Evolutionary conservation across 2,113 vertebrate species (phyloP).

Genomic region (Zosterops lateralis): DNA sequence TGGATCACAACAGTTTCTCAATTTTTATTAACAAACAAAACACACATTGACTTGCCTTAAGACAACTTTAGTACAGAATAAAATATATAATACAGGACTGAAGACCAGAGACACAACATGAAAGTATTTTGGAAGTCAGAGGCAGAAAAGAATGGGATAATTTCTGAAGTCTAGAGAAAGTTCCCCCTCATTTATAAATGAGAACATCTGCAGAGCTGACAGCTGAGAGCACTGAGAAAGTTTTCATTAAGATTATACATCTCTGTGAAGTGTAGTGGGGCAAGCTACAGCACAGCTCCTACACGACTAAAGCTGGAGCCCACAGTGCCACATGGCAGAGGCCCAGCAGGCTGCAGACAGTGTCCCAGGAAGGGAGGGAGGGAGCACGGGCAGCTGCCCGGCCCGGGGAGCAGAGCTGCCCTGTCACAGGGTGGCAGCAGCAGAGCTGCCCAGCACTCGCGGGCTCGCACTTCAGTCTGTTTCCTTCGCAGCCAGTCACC

Average conservation of each 20-base stretch:
- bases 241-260: neutral
- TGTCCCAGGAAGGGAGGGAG: neutral
- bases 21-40: neutral
- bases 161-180: neutral
- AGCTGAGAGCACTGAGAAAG: neutral
- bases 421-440: neutral
- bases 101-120: neutral
- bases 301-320: neutral
- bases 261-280: neutral
- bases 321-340: neutral
- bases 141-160: neutral
- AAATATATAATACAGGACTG: neutral
- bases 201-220: neutral
- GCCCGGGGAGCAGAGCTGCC: neutral
- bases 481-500: neutral
- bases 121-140: neutral
- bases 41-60: neutral
- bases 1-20: neutral
- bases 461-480: neutral
- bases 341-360: neutral
- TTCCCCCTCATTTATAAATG: accelerated
- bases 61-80: neutral
- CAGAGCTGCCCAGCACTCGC: neutral
- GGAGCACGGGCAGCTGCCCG: neutral
- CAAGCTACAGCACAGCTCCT: neutral